phyloP scores from a whole-genome alignment of 1,140 invertebrate genomes.

The Parasteatoda tepidariorum region DNA sequence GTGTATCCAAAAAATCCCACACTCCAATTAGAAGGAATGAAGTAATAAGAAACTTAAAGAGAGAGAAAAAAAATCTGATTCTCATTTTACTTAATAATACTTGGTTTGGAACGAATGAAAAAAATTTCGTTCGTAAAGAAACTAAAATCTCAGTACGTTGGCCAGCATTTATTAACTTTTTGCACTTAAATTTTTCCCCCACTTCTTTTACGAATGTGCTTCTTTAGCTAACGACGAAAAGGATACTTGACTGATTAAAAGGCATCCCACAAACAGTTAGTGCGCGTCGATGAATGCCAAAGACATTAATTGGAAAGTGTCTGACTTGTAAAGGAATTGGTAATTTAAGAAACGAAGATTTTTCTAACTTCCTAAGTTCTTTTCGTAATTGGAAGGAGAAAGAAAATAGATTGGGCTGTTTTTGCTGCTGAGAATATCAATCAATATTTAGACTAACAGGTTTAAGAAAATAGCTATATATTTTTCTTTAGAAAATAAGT shows the following conservation, averaged over 20 bases:
- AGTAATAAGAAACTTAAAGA: not conserved
- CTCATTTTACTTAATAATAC: not conserved
- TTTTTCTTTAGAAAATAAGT: too few relatives aligned
- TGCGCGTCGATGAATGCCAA: not conserved
- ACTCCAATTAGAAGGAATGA: not conserved
- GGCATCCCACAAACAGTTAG: not conserved
- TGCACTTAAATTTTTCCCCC: not conserved
- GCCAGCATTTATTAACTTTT: not conserved
- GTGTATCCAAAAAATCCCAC: not conserved
- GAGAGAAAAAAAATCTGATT: not conserved
- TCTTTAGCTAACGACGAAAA: not conserved
- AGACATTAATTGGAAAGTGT: not conserved
- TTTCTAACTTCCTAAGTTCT: not conserved
- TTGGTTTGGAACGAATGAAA: not conserved
- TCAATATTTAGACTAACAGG: not conserved
- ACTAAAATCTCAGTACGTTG: not conserved
- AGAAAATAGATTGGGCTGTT: too few relatives aligned
- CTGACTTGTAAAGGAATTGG: not conserved
- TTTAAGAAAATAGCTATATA: too few relatives aligned
- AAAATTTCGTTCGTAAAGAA: not conserved
- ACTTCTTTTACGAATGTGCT: not conserved
- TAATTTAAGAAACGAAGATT: not conserved
- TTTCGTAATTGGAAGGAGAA: too few relatives aligned
- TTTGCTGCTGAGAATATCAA: not conserved
- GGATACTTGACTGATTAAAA: not conserved